A percentile compares a stretch with the other conserved stretches of the same genome.
These are phyloP conservation scores for Melanargia galathea DNA, from an alignment of 2,888 invertebrate genomes.

Conservation along the genomic window DNA sequence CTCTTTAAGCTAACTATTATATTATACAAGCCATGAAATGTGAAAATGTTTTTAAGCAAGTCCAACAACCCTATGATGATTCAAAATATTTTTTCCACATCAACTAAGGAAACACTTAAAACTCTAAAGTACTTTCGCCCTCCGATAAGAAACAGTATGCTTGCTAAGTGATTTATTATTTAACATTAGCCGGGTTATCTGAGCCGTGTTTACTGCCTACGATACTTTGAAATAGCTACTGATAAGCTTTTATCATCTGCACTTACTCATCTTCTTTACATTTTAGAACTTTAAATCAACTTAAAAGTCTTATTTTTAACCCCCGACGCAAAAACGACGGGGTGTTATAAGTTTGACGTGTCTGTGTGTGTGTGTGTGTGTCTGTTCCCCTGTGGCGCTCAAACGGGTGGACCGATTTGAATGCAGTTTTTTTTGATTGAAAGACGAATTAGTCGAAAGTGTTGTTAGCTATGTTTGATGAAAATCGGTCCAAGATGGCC, in stretches of 20 bases:
- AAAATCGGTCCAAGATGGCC: no score
- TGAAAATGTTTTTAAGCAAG: no score
- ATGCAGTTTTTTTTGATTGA: no score
- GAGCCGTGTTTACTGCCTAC: constrained; percentile 38
- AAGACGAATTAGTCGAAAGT: no score
- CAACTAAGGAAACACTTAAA: constrained; percentile 37
- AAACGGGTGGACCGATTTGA: background rate
- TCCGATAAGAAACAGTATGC: constrained; percentile 39
- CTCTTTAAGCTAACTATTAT: no score
- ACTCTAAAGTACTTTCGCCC: constrained; percentile 33
- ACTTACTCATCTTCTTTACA: constrained; percentile 27
- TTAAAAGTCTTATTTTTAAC: background rate
- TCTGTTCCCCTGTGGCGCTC: no score
- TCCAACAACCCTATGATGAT: background rate
- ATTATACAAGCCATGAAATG: no score
- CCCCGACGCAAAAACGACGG: no score
- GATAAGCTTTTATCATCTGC: constrained; percentile 39
- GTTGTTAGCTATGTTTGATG: no score
- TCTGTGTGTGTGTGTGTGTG: no score
- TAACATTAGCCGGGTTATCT: constrained; percentile 40
- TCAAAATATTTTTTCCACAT: constrained; percentile 14
- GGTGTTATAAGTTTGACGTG: no score
- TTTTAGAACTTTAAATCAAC: constrained; percentile 12
- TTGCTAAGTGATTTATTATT: constrained; percentile 42
- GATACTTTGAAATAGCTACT: constrained; percentile 40